Conservation (phyloP, 1,140 invertebrate species). For the Bilobella aurantiaca region DNA sequence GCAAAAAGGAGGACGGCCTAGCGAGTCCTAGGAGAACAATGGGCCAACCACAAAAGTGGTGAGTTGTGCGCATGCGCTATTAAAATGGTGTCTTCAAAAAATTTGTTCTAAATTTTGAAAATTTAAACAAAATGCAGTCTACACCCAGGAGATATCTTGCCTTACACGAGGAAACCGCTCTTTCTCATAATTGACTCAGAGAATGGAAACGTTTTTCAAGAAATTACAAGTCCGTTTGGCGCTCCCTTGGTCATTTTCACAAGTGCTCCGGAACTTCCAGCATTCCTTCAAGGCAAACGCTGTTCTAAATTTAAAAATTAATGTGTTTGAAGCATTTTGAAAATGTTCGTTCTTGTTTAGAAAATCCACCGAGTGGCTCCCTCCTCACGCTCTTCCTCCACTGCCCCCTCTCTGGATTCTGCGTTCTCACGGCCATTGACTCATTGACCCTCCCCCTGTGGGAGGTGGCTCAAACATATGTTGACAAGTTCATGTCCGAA, state of each 20-base stretch:
- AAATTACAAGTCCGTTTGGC: constrained; percentile 83
- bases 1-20: constrained; percentile 61
- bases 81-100: constrained; percentile 28
- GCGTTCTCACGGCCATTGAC: constrained; percentile 78
- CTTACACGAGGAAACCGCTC: constrained; percentile 80
- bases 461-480: constrained; percentile 77
- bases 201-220: constrained; percentile 87
- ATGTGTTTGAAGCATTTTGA: constrained; percentile 5
- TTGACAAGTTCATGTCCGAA: constrained; percentile 82
- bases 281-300: constrained; percentile 57
- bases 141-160: constrained; percentile 84
- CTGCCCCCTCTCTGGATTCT: constrained; percentile 83
- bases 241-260: constrained; percentile 89
- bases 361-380: constrained; percentile 81
- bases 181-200: constrained; percentile 91
- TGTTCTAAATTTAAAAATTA: background rate
- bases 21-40: background rate
- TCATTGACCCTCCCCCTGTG: constrained; percentile 75
- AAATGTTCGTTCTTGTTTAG: constrained; percentile 43
- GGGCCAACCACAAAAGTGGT: constrained; percentile 40
- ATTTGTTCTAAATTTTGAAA: background rate
- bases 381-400: constrained; percentile 92
- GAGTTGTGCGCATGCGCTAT: no score
- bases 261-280: constrained; percentile 82
- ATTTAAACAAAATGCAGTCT: constrained; percentile 47